These are phyloP conservation scores for Isichthys henryi DNA, from an alignment of 2,113 vertebrate genomes.

Conservation along the genomic window DNA sequence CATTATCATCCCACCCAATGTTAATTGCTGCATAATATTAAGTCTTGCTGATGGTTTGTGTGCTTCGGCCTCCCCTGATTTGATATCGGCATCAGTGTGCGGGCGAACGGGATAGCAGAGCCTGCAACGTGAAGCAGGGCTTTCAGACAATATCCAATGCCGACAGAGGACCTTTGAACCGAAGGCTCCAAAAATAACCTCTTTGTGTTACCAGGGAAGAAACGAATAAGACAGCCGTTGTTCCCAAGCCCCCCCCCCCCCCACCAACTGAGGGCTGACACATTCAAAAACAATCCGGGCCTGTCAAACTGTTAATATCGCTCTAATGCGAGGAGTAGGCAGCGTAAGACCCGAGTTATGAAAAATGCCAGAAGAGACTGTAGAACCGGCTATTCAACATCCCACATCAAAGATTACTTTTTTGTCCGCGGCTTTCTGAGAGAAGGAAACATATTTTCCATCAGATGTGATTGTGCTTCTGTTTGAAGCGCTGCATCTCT, in stretches of 20 bases:
- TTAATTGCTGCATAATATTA: neutral
- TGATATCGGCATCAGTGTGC: neutral
- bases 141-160: constrained; percentile 10
- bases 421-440: constrained; percentile 77
- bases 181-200: constrained; percentile 14
- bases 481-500: constrained; percentile 80
- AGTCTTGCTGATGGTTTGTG: neutral
- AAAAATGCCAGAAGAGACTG: constrained; percentile 85
- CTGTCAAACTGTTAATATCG: constrained; percentile 86
- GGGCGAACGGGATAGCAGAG: neutral
- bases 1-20: neutral
- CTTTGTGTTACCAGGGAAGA: neutral
- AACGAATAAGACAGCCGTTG: constrained; percentile 42
- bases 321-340: constrained; percentile 82
- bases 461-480: constrained; percentile 78
- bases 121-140: neutral
- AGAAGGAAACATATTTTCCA: constrained; percentile 80
- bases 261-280: constrained; percentile 69
- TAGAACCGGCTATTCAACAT: constrained; percentile 88
- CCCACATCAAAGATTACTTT: constrained; percentile 87
- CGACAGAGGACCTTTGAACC: neutral
- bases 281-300: constrained; percentile 80
- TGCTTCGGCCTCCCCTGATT: neutral
- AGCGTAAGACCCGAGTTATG: constrained; percentile 78
- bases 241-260: constrained; percentile 52